Base-by-base conservation (phyloP, 2,888 invertebrate species). In the Megastigmus dorsalis region DNA sequence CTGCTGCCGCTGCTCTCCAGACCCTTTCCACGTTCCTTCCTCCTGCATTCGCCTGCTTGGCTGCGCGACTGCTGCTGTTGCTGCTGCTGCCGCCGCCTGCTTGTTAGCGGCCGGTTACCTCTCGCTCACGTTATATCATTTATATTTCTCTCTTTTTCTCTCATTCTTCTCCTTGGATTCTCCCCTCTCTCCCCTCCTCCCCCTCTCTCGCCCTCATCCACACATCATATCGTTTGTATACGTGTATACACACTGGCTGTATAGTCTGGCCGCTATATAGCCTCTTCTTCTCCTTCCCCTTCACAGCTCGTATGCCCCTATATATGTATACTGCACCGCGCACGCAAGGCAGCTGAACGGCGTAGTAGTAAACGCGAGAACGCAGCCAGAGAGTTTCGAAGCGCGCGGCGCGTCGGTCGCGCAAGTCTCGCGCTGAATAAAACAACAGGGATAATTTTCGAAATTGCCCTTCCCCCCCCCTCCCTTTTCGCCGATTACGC, bases 71-170 rank as follows among this genome's bases (percentile, higher is more conserved):
- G 50, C 36, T n/a, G n/a, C 20, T 33, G 59, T n/a, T n/a, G n/a
- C n/a, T n/a, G n/a, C n/a, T n/a, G n/a, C n/a, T n/a, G n/a, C n/a
- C n/a, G 38, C 23, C 20, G 33, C 79, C 75, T 77, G 80, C 83
- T 83, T 80, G 83, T 83, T 83, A 83, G 82, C 82, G 78, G 81
- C 80, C 78, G 82, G 55, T 72, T 57, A 72, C 71, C 72, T 72
- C 72, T 52, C 55, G 36, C 67, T 55, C 36, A 3, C 33, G 50
- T 54, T 52, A 45, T 70, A 54, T 70, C 70, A 62, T 55, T 54
- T 62, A 33, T 55, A 60, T 43, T 41, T 41, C 60, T 69, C 60
- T 60, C 28, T 54, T 59, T 38, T 54, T 3, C 52, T 33, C 26
- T 9, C 30, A 15, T 33, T 28, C 45, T 30, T 20, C 30, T 13